Conservation (phyloP, 2,797 vertebrate species). For the Gastrophryne carolinensis region DNA sequence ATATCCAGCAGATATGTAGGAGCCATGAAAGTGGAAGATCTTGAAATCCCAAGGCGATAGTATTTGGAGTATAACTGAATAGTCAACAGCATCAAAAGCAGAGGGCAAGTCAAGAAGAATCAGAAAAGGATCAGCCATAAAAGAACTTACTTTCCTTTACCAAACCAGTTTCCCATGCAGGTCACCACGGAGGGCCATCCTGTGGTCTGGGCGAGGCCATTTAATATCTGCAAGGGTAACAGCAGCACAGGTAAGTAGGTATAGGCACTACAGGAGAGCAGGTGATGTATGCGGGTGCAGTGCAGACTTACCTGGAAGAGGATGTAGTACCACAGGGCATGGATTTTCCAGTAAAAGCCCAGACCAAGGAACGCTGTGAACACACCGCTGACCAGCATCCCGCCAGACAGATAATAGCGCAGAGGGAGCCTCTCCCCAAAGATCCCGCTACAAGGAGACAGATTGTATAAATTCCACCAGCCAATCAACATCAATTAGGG, state of each 20-base stretch:
- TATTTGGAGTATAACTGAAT: too few species aligned
- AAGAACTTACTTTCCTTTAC: slow-evolving; percentile 92
- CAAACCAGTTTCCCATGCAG: slow-evolving; percentile 95
- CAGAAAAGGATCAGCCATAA: too few species aligned
- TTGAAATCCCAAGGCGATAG: too few species aligned
- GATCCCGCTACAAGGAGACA: slow-evolving; percentile 76
- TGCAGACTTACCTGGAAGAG: slow-evolving; percentile 79
- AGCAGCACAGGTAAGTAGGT: not conserved
- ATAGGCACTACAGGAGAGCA: not conserved
- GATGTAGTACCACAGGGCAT: slow-evolving; percentile 86
- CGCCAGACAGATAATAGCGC: slow-evolving; percentile 86
- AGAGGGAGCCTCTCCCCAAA: slow-evolving; percentile 93
- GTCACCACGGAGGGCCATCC: slow-evolving; percentile 94
- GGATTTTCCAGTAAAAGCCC: slow-evolving; percentile 91
- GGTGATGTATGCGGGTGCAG: not conserved
- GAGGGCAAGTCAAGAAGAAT: too few species aligned
- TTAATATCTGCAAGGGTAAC: slow-evolving; percentile 74
- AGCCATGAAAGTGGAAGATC: too few species aligned
- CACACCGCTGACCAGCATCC: slow-evolving; percentile 89
- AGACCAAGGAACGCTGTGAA: slow-evolving; percentile 89
- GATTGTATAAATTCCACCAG: too few species aligned
- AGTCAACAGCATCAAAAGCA: too few species aligned
- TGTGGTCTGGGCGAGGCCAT: slow-evolving; percentile 90
- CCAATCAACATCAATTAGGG: too few species aligned
- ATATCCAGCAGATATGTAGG: too few species aligned